Conservation (phyloP, 2,888 invertebrate species). For the Gordius sp. region DNA sequence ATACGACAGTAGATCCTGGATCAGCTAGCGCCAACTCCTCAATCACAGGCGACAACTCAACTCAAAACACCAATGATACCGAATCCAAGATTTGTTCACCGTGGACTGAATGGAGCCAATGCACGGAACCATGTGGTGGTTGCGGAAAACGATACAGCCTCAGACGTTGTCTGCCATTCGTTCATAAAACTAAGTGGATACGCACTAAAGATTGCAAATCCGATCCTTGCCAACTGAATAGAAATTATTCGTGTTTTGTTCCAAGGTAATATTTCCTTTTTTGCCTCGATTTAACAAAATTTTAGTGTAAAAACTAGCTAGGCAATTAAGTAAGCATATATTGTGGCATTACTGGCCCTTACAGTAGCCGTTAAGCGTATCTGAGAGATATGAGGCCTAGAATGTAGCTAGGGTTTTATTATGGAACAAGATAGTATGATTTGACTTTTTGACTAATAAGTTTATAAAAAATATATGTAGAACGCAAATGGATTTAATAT, state of each 20-base stretch:
- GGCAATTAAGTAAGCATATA: too few relatives aligned
- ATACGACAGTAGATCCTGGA: too few relatives aligned
- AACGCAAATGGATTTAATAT: not conserved
- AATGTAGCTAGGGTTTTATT: slow-evolving; percentile 1
- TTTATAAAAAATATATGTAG: not conserved
- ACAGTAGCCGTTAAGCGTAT: too few relatives aligned
- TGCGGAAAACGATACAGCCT: not conserved
- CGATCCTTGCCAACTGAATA: not conserved
- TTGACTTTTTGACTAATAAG: not conserved
- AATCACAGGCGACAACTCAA: too few relatives aligned
- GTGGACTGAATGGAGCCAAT: slow-evolving; percentile 1
- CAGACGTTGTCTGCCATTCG: not conserved
- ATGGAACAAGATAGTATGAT: not conserved
- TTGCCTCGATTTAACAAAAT: too few relatives aligned
- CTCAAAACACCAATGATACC: too few relatives aligned
- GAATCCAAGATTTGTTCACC: too few relatives aligned
- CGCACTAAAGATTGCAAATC: not conserved
- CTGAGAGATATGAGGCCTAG: too few relatives aligned
- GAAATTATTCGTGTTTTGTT: not conserved
- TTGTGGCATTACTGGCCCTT: too few relatives aligned
- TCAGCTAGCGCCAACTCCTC: too few relatives aligned
- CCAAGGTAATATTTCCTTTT: slow-evolving; percentile 1
- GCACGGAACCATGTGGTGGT: slow-evolving; percentile 9
- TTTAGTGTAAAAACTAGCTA: too few relatives aligned
- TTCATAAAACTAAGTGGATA: slow-evolving; percentile 8